Evolutionary conservation across 2,888 invertebrate genomes (phyloP).

Genomic region (Esperia sulphurella): DNA sequence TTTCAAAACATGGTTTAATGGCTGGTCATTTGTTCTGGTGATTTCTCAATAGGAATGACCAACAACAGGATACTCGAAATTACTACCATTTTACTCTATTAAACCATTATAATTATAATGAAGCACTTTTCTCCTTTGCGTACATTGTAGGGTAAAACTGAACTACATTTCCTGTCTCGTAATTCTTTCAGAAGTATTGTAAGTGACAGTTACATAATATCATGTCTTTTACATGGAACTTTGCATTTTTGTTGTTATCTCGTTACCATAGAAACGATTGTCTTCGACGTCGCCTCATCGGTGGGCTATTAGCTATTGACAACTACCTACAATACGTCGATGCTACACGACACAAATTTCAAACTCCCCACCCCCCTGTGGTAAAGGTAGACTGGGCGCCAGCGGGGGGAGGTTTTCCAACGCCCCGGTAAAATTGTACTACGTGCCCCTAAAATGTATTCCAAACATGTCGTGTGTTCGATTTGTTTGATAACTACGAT

Average conservation of each 20-base stretch:
- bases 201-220: constrained; percentile 21
- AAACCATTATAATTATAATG: too few species aligned
- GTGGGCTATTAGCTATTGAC: constrained; percentile 67
- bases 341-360: constrained; percentile 21
- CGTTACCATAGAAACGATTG: constrained; percentile 61
- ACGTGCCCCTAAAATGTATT: constrained; percentile 31
- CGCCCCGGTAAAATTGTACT: not conserved
- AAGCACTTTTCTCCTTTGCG: too few species aligned
- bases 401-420: not conserved
- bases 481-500: constrained; percentile 46
- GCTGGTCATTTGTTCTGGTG: too few species aligned
- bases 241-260: constrained; percentile 57
- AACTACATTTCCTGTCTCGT: too few species aligned
- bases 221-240: constrained; percentile 11
- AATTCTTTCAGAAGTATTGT: not conserved
- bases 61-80: too few species aligned
- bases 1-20: too few species aligned
- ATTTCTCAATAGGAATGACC: too few species aligned
- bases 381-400: not conserved
- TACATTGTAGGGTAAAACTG: not conserved
- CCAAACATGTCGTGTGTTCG: constrained; percentile 49
- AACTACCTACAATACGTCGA: constrained; percentile 38
- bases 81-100: too few species aligned
- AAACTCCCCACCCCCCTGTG: constrained; percentile 9
- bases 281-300: constrained; percentile 62